phyloP scores from a whole-genome alignment of 2,888 invertebrate genomes.

The Phanerotoma sp. region DNA sequence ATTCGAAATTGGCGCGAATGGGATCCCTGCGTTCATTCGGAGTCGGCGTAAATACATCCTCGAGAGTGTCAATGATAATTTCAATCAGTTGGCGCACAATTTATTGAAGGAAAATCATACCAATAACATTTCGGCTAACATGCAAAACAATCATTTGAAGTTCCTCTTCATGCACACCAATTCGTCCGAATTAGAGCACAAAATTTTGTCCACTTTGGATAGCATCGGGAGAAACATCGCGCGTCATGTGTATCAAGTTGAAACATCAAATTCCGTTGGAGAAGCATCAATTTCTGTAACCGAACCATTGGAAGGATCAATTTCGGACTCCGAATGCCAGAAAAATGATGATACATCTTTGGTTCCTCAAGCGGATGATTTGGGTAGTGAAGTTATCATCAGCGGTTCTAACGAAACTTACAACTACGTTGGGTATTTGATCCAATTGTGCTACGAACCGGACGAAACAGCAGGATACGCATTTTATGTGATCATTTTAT shows the following conservation, averaged over 20 bases:
- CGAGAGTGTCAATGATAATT: background rate
- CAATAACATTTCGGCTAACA: background rate
- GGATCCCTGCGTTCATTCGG: background rate
- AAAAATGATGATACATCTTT: background rate
- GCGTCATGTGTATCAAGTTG: background rate
- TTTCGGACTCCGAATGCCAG: no score
- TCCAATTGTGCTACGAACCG: background rate
- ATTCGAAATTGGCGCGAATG: background rate
- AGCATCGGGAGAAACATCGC: slow-evolving; percentile 1
- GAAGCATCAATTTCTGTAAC: no score
- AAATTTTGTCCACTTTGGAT: background rate
- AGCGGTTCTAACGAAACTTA: no score
- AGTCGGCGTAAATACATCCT: background rate
- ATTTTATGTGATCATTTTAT: background rate
- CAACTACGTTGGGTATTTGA: background rate
- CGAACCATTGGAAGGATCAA: no score
- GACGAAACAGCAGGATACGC: background rate
- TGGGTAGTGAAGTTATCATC: no score
- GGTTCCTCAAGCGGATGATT: no score
- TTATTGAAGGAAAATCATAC: background rate
- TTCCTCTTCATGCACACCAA: background rate
- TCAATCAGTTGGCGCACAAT: background rate
- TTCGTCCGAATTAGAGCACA: background rate
- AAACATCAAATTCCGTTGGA: no score
- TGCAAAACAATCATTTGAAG: background rate